Base-by-base conservation (phyloP, 2,888 invertebrate genomes). In the Phyllotreta cruciferae region DNA sequence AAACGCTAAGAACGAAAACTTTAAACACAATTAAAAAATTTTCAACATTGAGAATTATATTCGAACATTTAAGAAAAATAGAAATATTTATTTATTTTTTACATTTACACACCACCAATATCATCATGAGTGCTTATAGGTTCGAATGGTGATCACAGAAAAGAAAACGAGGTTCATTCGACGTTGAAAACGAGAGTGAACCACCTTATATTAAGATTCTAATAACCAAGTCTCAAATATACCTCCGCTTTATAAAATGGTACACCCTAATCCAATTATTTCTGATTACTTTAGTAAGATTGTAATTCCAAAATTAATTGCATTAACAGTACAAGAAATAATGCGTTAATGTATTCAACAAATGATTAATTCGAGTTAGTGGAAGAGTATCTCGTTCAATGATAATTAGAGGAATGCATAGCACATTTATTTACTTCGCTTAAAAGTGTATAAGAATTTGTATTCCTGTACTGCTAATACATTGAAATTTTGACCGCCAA, bases 81-180 rank as follows among this genome's bases (percentile, higher is more conserved):
- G 68, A 73, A 71, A 72, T 63, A 69, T 52, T 24, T 24, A 37
- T 68, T 58, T 66, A 62, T 63, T 57, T 66, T 71, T 66, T 66
- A 66, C 72, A 75, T 74, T 69, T 74, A 76, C 74, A 74, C 69
- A 71, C 74, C 74, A 74, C 73, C 71, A 71, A 76, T 74, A 74
- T 73, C 70, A 73, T 71, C 24, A 69, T 68, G 69, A 73, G 75
- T 75, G 75, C 75, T 67, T 74, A 75, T 73, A 74, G 69, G 71
- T 73, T 73, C 71, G 72, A 73, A 73, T 72, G 73, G 74, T 76
- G 75, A 77, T 77, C 77, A 77, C 75, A 76, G 75, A 74, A 75
- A 75, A 72, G 64, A 64, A 69, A 60, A 9, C 34, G 47, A 47
- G 47, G 47, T 47, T 14, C 24, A 24, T 47, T 47, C 34, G 11